phyloP scores from a whole-genome alignment of 2,113 vertebrate species.

The Anser brachyrhynchus region DNA sequence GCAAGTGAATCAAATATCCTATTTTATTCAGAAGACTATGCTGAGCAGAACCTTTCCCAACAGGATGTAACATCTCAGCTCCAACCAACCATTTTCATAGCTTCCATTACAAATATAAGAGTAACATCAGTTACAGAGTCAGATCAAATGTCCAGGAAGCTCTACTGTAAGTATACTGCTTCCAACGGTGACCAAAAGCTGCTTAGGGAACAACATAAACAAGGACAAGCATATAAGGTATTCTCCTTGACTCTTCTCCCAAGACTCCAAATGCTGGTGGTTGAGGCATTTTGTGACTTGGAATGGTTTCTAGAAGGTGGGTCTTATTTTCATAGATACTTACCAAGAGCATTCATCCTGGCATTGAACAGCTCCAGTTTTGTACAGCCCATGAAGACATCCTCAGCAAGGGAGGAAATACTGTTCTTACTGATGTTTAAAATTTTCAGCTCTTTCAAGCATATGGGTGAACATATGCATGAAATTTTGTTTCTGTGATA shows the following conservation, averaged over 20 bases:
- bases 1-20: background rate
- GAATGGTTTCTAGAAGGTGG: background rate
- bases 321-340: constrained; percentile 53
- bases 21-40: background rate
- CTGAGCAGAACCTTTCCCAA: background rate
- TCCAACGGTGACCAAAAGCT: background rate
- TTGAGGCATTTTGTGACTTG: background rate
- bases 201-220: background rate
- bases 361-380: constrained; percentile 89
- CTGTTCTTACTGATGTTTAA: constrained; percentile 91
- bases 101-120: background rate
- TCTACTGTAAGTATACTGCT: background rate
- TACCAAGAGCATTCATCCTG: constrained; percentile 87
- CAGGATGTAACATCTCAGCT: background rate
- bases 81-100: background rate
- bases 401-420: constrained; percentile 77
- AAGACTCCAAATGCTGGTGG: background rate
- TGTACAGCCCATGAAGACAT: constrained; percentile 82
- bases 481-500: constrained; percentile 85
- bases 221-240: background rate
- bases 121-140: background rate
- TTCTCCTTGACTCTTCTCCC: background rate
- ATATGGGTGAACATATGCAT: constrained; percentile 74
- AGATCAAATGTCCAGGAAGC: background rate
- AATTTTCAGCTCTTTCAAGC: constrained; percentile 85